Evolutionary conservation across 2,113 vertebrate species (phyloP).

Genomic region (Scortum barcoo): DNA sequence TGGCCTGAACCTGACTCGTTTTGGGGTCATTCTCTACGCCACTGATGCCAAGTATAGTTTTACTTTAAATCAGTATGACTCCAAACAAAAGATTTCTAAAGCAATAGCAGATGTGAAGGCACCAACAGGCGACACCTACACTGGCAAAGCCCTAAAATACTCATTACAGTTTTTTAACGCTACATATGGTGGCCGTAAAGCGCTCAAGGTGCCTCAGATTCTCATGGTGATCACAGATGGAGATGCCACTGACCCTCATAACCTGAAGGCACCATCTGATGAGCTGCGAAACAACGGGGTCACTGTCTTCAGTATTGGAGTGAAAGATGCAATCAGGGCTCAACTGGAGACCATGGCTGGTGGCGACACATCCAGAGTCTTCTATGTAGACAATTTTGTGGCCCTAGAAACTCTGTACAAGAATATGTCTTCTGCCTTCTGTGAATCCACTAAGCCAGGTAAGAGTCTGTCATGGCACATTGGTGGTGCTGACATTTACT

Average conservation of each 20-base stretch:
- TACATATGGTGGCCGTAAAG: slow-evolving; percentile 65
- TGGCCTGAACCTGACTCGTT: slow-evolving; percentile 70
- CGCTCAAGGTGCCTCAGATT: slow-evolving; percentile 66
- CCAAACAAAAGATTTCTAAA: slow-evolving; percentile 58
- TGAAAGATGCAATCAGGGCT: slow-evolving; percentile 25
- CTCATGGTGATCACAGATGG: slow-evolving; percentile 85
- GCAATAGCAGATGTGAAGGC: slow-evolving; percentile 59
- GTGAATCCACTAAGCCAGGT: slow-evolving; percentile 79
- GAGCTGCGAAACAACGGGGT: slow-evolving; percentile 60
- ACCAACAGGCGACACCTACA: slow-evolving; percentile 52
- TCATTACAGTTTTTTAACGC: slow-evolving; percentile 67
- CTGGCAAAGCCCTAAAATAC: slow-evolving; percentile 75
- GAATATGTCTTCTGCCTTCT: slow-evolving; percentile 75
- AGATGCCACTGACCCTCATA: slow-evolving; percentile 33
- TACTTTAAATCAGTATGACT: slow-evolving; percentile 54
- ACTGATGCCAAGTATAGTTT: slow-evolving; percentile 44
- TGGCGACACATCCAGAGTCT: slow-evolving; percentile 60
- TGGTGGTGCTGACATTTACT: too few species aligned
- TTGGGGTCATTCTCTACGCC: slow-evolving; percentile 79
- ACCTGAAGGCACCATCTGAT: slow-evolving; percentile 44
- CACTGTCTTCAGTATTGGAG: slow-evolving; percentile 78
- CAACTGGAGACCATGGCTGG: slow-evolving; percentile 77
- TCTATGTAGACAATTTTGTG: slow-evolving; percentile 70
- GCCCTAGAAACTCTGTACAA: slow-evolving; percentile 65
- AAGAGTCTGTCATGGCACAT: slow-evolving; percentile 9